phyloP scores from a whole-genome alignment of 2,113 vertebrate genomes.

The Odocoileus virginianus region DNA sequence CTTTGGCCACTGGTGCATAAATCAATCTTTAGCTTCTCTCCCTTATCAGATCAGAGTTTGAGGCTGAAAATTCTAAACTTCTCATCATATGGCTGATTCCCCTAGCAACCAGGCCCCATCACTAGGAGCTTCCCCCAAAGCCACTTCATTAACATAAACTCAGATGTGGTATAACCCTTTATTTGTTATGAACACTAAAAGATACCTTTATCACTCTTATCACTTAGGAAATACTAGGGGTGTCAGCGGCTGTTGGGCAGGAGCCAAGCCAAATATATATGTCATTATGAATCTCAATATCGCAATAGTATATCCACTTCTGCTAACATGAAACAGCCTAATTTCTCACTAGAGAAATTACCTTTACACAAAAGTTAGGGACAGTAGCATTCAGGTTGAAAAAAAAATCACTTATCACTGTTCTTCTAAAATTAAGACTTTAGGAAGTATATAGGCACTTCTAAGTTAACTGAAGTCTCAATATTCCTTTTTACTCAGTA shows the following conservation, averaged over 20 bases:
- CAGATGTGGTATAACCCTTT: neutral
- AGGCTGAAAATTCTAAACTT: neutral
- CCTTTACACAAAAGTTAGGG: neutral
- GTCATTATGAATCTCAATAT: neutral
- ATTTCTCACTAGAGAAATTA: slow-evolving; percentile 3
- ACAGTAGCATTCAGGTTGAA: neutral
- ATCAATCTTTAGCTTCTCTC: neutral
- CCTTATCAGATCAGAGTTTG: neutral
- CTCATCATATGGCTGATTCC: neutral
- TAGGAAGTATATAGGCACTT: neutral
- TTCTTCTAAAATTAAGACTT: neutral
- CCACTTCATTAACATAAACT: neutral
- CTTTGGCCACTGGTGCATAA: neutral
- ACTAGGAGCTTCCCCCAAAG: neutral
- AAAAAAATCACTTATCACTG: neutral
- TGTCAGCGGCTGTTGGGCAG: neutral
- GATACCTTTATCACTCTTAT: neutral
- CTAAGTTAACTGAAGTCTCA: neutral
- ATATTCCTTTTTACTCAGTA: neutral
- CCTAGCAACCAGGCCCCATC: neutral
- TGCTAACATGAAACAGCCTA: neutral
- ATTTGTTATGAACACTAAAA: neutral
- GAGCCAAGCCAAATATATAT: neutral
- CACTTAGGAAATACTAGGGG: neutral
- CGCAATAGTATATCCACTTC: neutral